Percentiles rank a stretch among this genome's conserved stretches.
phyloP scores from a whole-genome alignment of 2,113 vertebrate genomes.

The Oryzias melastigma region DNA sequence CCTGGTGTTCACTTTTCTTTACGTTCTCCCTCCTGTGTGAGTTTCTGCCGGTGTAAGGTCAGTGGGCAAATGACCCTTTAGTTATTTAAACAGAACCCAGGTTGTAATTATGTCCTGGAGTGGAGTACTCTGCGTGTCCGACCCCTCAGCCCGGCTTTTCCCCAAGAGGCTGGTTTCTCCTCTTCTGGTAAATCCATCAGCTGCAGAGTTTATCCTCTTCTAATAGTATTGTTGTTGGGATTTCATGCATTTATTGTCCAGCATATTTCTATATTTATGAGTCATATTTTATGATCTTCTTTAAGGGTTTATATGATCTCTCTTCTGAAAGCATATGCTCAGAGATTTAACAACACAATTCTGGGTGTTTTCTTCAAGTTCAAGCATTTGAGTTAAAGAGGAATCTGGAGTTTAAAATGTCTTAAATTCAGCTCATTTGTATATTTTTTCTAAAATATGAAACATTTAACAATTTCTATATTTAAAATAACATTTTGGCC shows the following conservation, averaged over 20 bases:
- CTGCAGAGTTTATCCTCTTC: not conserved
- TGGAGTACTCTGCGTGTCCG: not conserved
- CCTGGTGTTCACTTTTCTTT: conserved; percentile 43
- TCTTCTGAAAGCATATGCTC: conserved; percentile 7
- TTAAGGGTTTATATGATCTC: conserved; percentile 29
- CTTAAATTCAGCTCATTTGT: no score
- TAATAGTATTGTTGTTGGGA: conserved; percentile 9
- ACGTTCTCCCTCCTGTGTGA: conserved; percentile 26
- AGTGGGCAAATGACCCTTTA: conserved; percentile 53
- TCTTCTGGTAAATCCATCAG: conserved; percentile 6
- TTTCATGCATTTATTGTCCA: conserved; percentile 29
- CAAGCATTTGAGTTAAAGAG: no score
- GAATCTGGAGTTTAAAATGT: no score
- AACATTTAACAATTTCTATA: no score
- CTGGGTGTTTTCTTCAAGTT: no score
- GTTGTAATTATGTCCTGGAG: conserved; percentile 21
- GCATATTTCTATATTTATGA: conserved; percentile 30
- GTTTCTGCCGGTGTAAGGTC: conserved; percentile 37
- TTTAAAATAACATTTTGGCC: no score
- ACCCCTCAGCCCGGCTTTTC: conserved; percentile 9
- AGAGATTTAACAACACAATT: conserved; percentile 2
- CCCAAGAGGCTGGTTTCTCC: conserved; percentile 7
- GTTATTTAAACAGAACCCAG: conserved; percentile 22
- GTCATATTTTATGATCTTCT: conserved; percentile 27
- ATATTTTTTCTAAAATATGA: no score